phyloP scores from a whole-genome alignment of 1,140 invertebrate species.

The Antheraea pernyi region DNA sequence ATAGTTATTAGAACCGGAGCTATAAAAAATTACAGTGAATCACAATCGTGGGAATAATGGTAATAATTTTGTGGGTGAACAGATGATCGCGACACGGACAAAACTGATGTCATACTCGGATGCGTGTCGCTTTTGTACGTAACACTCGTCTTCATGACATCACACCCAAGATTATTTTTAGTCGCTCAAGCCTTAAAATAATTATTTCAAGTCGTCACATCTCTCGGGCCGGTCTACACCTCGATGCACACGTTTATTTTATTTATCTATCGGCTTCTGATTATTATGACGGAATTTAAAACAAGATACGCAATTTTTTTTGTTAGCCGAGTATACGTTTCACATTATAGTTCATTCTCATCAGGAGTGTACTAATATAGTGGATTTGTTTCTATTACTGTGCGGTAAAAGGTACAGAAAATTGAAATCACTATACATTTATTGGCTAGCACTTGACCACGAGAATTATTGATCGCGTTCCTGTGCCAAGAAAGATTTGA shows the following conservation, averaged over 20 bases:
- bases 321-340: not conserved
- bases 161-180: constrained; percentile 67
- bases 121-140: constrained; percentile 56
- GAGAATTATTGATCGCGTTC: not conserved
- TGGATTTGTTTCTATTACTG: too few relatives aligned
- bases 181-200: constrained; percentile 60
- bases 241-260: constrained; percentile 33
- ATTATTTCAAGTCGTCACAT: constrained; percentile 47
- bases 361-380: too few relatives aligned
- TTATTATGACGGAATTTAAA: not conserved
- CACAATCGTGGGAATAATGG: constrained; percentile 37
- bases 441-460: not conserved
- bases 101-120: constrained; percentile 68
- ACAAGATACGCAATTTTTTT: not conserved
- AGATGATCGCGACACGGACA: constrained; percentile 47
- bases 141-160: constrained; percentile 65
- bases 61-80: constrained; percentile 53
- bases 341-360: not conserved
- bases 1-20: constrained; percentile 16
- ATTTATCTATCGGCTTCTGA: not conserved
- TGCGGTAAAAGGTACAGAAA: too few relatives aligned
- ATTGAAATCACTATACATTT: too few relatives aligned
- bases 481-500: constrained; percentile 9
- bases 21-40: constrained; percentile 33
- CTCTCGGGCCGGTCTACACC: constrained; percentile 32